Percentiles rank a stretch among this genome's conserved stretches.
Evolutionary conservation across 37 sponge, comb jelly and placozoan species (phyloP).

Genomic region (Spongilla lacustris): DNA sequence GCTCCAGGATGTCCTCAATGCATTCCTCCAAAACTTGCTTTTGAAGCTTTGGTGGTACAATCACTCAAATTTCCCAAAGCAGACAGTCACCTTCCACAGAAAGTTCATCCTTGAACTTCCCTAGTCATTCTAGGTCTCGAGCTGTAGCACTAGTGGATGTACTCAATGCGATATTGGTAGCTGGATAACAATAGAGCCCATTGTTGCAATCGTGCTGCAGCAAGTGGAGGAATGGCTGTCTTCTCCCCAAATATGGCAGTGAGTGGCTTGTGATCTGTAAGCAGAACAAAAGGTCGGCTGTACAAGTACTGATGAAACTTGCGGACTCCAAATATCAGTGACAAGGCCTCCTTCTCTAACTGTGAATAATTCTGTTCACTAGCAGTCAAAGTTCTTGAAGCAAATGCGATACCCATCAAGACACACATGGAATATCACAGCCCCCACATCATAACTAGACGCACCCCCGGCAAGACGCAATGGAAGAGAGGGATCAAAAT

Average conservation of each 20-base stretch:
- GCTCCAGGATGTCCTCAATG: background rate
- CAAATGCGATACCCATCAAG: constrained; percentile 23
- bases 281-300: background rate
- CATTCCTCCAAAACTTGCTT: constrained; percentile 4
- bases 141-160: constrained; percentile 2
- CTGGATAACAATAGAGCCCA: constrained; percentile 9
- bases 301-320: constrained; percentile 11
- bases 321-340: constrained; percentile 6
- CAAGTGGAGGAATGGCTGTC: constrained; percentile 11
- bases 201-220: constrained; percentile 15
- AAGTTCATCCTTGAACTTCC: background rate
- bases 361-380: constrained; percentile 26
- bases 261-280: constrained; percentile 16
- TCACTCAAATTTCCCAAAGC: constrained; percentile 2
- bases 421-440: constrained; percentile 5
- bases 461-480: constrained; percentile 20
- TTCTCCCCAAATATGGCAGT: constrained; percentile 5
- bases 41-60: background rate
- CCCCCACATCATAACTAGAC: constrained; percentile 20
- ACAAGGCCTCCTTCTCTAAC: constrained; percentile 17
- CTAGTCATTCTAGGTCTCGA: constrained; percentile 7
- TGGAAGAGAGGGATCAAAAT: constrained; percentile 28
- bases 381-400: background rate
- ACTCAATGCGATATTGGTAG: constrained; percentile 4
- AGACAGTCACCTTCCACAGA: background rate